A percentile compares a stretch with the other conserved stretches of the same genome.
Evolutionary conservation across 2,888 invertebrate species (phyloP).

Genomic region (Erynnis tages): DNA sequence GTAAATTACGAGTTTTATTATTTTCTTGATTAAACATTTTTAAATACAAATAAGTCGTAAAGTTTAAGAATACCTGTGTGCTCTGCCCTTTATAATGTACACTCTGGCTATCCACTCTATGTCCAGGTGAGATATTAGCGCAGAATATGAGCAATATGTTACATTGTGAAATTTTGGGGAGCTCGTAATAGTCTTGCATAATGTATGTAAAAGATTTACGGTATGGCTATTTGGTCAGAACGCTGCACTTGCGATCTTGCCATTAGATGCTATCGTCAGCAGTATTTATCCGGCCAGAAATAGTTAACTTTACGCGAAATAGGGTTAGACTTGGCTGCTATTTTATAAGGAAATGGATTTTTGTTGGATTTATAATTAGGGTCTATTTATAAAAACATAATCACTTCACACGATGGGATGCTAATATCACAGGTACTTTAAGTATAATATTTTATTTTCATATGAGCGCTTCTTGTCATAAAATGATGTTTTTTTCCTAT

Average conservation of each 20-base stretch:
- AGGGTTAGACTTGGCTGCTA: neutral
- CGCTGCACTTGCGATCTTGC: constrained; percentile 22
- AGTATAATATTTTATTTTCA: no score
- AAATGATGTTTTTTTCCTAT: no score
- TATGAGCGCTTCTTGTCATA: no score
- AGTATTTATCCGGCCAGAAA: constrained; percentile 14
- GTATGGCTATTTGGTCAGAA: constrained; percentile 17
- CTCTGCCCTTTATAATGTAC: neutral
- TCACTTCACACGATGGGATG: no score
- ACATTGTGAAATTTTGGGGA: constrained; percentile 16
- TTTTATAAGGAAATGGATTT: no score
- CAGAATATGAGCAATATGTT: constrained; percentile 24
- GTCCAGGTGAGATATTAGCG: constrained; percentile 21
- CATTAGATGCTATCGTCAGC: constrained; percentile 18
- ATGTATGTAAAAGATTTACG: constrained; percentile 23
- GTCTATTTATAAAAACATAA: no score
- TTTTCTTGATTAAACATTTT: no score
- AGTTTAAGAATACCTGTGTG: neutral
- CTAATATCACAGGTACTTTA: no score
- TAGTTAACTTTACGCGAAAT: constrained; percentile 1
- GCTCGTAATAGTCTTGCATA: constrained; percentile 24
- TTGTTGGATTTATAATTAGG: no score
- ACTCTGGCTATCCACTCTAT: constrained; percentile 2
- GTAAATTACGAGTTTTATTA: no score
- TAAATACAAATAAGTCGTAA: no score